Base-by-base conservation (phyloP, 2,888 invertebrate genomes). In the Hirtodrosophila trivittata region DNA sequence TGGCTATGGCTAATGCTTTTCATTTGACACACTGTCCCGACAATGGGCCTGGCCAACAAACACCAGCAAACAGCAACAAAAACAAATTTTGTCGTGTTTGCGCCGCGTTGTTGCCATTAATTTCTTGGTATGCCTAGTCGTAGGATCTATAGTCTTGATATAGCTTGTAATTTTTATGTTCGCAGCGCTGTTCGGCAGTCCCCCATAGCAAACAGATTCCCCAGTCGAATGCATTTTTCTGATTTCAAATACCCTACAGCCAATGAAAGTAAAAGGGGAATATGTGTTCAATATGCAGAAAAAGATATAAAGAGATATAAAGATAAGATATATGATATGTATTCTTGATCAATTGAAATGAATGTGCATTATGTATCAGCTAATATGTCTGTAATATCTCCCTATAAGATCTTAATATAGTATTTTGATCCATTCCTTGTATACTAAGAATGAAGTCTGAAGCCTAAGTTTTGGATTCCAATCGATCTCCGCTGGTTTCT, bases 11-110 rank as follows among this genome's bases (percentile, higher is more conserved):
- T 77, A 84, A 84, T 77, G 72, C 75, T 59, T 72, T 62, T 45
- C 51, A 39, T 62, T 55, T 76, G 78, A 82, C 77, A 77, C 46
- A 65, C 54, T 71, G 21, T 25, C 33, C 50, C 49, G 65, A 72
- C 71, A 76, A 82, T 85, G 83, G 83, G 50, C 62, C 66, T 30
- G 59, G 57, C 60, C 38, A 59, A 51, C 41, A 30, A 37, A 51
- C 38, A 51, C 39, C 45, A 50, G 33, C 35, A 47, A 38, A 55
- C 33, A 41, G n/a, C 13, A 42, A 33, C 18, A 50, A 66, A 74
- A 75, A 88, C 87, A 87, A 85, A 89, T 87, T 87, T 83, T 67
- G 77, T 77, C 86, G 59, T 85, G 87, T 87, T 87, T 85, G 74
- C 72, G 73, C 72, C 70, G 77, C 80, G 73, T 64, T 86, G 68